phyloP scores from a whole-genome alignment of 1,140 invertebrate species.

The Pseudomyrmex pallidus region DNA sequence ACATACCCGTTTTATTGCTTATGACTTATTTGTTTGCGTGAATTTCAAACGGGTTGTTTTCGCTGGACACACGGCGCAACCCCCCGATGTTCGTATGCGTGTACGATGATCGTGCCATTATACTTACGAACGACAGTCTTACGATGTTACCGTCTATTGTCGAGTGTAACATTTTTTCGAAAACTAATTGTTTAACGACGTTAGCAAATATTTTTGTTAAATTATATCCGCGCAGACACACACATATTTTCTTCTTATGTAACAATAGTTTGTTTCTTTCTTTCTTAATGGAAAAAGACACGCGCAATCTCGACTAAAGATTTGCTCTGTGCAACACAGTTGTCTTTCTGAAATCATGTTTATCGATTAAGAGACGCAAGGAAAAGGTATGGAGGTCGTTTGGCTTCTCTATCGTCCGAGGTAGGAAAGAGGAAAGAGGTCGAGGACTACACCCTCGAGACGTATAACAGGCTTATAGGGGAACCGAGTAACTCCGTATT shows the following conservation, averaged over 20 bases:
- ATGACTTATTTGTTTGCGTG: conserved; percentile 80
- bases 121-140: conserved; percentile 46
- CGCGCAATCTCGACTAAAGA: not conserved
- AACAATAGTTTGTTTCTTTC: not conserved
- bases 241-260: not conserved
- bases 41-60: conserved; percentile 79
- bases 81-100: conserved; percentile 43
- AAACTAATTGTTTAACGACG: not conserved
- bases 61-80: conserved; percentile 51
- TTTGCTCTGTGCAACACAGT: not conserved
- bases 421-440: conserved; percentile 70
- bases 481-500: conserved; percentile 72
- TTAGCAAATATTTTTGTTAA: not conserved
- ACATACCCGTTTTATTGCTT: conserved; percentile 74
- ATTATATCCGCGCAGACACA: not conserved
- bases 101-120: conserved; percentile 51
- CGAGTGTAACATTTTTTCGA: not conserved
- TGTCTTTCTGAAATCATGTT: conserved; percentile 59
- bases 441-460: conserved; percentile 69
- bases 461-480: conserved; percentile 75
- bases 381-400: conserved; percentile 67
- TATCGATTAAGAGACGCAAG: conserved; percentile 55
- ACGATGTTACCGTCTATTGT: conserved; percentile 52
- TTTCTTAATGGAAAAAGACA: not conserved
- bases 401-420: conserved; percentile 67